These are phyloP conservation scores for Mastomys coucha DNA, from an alignment of 2,113 vertebrate species.

Conservation along the genomic window DNA sequence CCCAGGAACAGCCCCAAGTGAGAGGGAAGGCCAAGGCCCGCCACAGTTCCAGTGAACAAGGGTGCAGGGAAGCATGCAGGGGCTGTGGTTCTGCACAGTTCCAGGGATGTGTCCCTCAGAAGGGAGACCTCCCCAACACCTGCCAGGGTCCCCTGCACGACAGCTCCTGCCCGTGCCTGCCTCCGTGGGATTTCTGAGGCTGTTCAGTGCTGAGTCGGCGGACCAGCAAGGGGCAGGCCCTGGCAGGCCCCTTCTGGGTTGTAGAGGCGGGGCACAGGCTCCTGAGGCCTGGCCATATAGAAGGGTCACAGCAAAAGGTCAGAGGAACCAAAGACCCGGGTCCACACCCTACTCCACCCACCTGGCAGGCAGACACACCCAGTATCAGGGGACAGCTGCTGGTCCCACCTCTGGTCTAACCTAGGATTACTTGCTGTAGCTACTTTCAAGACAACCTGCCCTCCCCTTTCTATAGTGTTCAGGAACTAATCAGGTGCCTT, in stretches of 20 bases:
- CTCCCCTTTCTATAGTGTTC: too few relatives aligned
- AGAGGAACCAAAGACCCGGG: background rate
- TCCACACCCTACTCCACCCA: conserved; percentile 38
- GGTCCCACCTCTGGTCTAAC: background rate
- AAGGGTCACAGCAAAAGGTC: conserved; percentile 44
- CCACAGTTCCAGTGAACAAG: fast-evolving
- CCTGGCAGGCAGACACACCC: background rate
- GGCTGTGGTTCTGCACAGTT: background rate
- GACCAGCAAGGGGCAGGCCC: conserved; percentile 61
- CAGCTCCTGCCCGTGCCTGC: conserved; percentile 4
- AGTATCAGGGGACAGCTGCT: background rate
- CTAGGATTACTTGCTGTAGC: background rate
- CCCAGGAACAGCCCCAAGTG: background rate
- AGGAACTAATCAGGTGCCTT: background rate
- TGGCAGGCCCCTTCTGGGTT: conserved; percentile 64
- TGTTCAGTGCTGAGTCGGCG: conserved; percentile 59
- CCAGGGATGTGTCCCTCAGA: background rate
- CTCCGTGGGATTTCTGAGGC: conserved; percentile 64
- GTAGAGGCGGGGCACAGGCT: conserved; percentile 8
- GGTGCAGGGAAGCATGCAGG: fast-evolving
- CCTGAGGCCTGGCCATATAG: background rate
- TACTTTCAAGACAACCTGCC: background rate
- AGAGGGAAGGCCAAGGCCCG: fast-evolving
- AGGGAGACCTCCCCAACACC: background rate
- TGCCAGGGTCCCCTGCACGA: background rate